phyloP scores from a whole-genome alignment of 2,888 invertebrate species.

The Rotaria sp. region DNA sequence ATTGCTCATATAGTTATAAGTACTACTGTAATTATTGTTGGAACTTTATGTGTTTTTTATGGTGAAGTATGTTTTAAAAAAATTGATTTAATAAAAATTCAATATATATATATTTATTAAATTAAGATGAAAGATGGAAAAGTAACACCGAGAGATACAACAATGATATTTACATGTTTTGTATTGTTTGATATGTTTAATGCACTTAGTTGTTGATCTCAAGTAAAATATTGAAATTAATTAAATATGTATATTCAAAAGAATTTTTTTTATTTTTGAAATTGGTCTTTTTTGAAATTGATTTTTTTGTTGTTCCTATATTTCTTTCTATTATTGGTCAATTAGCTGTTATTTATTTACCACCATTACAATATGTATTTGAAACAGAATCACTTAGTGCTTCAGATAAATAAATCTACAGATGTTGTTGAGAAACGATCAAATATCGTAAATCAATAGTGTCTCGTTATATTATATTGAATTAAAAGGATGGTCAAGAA shows the following conservation, averaged over 20 bases:
- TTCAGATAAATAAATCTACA: neutral
- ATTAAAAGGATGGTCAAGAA: too few species aligned
- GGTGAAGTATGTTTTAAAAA: neutral
- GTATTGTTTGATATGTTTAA: conserved; percentile 99
- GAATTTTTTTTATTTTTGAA: conserved; percentile 67
- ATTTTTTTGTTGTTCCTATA: conserved; percentile 81
- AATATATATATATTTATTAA: neutral
- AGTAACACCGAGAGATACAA: conserved; percentile 90
- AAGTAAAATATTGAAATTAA: conserved; percentile 55
- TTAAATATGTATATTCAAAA: conserved; percentile 30
- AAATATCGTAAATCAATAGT: too few species aligned
- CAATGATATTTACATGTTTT: conserved; percentile 99
- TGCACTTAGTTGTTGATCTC: conserved; percentile 90
- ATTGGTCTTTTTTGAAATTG: conserved; percentile 69
- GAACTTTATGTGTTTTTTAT: conserved; percentile 69
- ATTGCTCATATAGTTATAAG: conserved; percentile 72
- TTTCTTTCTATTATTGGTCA: conserved; percentile 86
- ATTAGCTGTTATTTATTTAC: conserved; percentile 87
- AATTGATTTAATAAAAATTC: neutral
- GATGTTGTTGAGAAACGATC: too few species aligned
- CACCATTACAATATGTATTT: conserved; percentile 87
- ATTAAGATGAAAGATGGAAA: conserved; percentile 39
- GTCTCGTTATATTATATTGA: too few species aligned
- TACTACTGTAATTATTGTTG: conserved; percentile 62
- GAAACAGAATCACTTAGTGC: conserved; percentile 79